Evolutionary conservation across 2,888 invertebrate genomes (phyloP), one percentile per base, ranked within the genome.

Genomic region (Cactoblastis cactorum): DNA sequence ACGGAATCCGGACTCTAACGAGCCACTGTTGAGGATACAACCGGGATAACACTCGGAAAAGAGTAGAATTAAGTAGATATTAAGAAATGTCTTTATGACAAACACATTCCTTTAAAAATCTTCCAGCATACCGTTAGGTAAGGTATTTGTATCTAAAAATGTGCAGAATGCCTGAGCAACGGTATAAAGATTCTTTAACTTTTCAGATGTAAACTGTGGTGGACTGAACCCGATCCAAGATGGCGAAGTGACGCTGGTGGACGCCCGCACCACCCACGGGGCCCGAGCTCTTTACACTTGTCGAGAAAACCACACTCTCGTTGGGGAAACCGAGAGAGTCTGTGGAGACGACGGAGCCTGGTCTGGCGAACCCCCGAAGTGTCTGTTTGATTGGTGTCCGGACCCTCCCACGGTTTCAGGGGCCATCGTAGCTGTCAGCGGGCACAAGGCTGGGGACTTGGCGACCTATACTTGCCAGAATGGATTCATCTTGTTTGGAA

Each of bases 351-450:
- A 92, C 34, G 96, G 94, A 0, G 79, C 90, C 45, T 97, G 97
- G 97, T 93, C 92, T 39, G 95, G 95, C 0, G 92, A 93, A 50
- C 91, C 94, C 5, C 96, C 97, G 0, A 93, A 94, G 65, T 97
- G 97, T 76, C 83, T 96, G 45, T 95, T 95, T 71, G 94, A 96
- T 80, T 94, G 97, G 96, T 97, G 97, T 74, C 95, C 96, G 0
- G 95, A 95, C 56, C 96, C 97, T 0, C 94, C 94, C 0, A 90
- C 91, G 28, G 94, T 96, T 1, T 89, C 93, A 5, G 97, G 97
- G 0, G 96, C 96, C 1, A 82, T 92, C 0, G 94, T 96, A 0
- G 79, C 89, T 0, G 91, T 92, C 5, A 92, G 91, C 0, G 96
- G 96, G 1, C 93, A 93, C 60, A 92, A 95, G 55, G 94, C 95